Conservation (phyloP, 23 tunicate genomes). For the Aplidium turbinatum region DNA sequence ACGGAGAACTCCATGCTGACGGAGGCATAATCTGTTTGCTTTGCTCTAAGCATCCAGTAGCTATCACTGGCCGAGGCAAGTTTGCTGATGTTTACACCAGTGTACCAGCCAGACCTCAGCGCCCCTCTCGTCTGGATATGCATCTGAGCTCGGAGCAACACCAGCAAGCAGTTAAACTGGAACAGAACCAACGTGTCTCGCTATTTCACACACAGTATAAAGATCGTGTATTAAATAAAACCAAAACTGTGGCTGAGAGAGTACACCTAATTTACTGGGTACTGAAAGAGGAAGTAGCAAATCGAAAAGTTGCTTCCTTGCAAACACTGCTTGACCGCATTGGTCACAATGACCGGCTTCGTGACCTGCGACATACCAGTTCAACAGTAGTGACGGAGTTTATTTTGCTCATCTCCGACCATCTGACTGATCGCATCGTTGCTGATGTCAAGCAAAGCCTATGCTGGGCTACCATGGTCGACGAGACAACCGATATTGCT, state of each 20-base stretch:
- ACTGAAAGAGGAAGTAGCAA: slow-evolving; percentile 15
- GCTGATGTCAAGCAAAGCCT: slow-evolving; percentile 20
- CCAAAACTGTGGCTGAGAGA: slow-evolving; percentile 2
- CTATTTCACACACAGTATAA: slow-evolving; percentile 16
- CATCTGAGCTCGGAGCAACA: slow-evolving; percentile 20
- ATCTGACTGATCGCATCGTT: slow-evolving; percentile 26
- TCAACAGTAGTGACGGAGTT: slow-evolving; percentile 13
- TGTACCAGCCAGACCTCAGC: slow-evolving; percentile 30
- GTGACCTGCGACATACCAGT: slow-evolving; percentile 28
- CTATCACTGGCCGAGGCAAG: slow-evolving; percentile 30
- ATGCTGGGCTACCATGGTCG: slow-evolving; percentile 20
- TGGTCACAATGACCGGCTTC: slow-evolving; percentile 15
- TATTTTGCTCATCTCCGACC: slow-evolving; percentile 31
- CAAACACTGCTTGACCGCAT: slow-evolving; percentile 17
- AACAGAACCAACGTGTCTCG: neutral
- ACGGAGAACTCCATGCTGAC: too few relatives aligned
- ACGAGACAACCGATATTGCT: slow-evolving; percentile 19
- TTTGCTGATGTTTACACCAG: slow-evolving; percentile 29
- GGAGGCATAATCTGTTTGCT: slow-evolving; percentile 30
- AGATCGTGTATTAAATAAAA: slow-evolving; percentile 22
- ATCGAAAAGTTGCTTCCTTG: slow-evolving; percentile 34
- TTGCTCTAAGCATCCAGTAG: slow-evolving; percentile 33
- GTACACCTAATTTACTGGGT: slow-evolving; percentile 22
- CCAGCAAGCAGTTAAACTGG: slow-evolving; percentile 11
- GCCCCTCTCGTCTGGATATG: slow-evolving; percentile 12